A percentile compares a stretch with the other conserved stretches of the same genome.
phyloP scores from a whole-genome alignment of 2,888 invertebrate species.

The Dicyrtomina minuta region DNA sequence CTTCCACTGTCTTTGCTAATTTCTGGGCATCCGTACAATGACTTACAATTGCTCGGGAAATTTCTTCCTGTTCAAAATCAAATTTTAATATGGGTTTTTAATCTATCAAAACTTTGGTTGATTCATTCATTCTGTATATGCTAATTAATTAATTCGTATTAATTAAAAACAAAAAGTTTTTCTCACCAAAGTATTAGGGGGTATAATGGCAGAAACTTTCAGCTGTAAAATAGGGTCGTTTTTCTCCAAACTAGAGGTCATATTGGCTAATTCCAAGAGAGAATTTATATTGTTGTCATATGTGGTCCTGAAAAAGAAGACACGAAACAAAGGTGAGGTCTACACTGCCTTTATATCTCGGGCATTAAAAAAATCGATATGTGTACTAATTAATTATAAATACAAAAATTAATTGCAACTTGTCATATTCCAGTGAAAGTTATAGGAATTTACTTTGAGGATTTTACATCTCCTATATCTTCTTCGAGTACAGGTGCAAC shows the following conservation, averaged over 20 bases:
- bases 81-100: not conserved
- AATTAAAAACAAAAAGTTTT: no score
- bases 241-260: slow-evolving; percentile 53
- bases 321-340: no score
- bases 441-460: slow-evolving; percentile 38
- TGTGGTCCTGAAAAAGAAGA: slow-evolving; percentile 42
- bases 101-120: not conserved
- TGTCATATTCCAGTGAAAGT: no score
- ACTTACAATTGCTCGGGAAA: slow-evolving; percentile 18
- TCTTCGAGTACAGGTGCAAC: slow-evolving; percentile 58
- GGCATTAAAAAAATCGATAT: no score
- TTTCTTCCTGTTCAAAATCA: slow-evolving; percentile 29
- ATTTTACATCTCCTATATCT: slow-evolving; percentile 54
- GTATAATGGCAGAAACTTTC: slow-evolving; percentile 57
- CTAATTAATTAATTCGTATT: no score
- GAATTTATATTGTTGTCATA: slow-evolving; percentile 54
- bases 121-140: no score
- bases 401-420: no score
- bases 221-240: slow-evolving; percentile 54
- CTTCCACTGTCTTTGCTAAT: slow-evolving; percentile 37
- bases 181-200: slow-evolving; percentile 57
- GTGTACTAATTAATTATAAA: no score
- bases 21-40: slow-evolving; percentile 21
- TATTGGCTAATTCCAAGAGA: slow-evolving; percentile 50
- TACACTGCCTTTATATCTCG: no score